Conservation (phyloP, 2,888 invertebrate genomes). For the Coelinius sp. region DNA sequence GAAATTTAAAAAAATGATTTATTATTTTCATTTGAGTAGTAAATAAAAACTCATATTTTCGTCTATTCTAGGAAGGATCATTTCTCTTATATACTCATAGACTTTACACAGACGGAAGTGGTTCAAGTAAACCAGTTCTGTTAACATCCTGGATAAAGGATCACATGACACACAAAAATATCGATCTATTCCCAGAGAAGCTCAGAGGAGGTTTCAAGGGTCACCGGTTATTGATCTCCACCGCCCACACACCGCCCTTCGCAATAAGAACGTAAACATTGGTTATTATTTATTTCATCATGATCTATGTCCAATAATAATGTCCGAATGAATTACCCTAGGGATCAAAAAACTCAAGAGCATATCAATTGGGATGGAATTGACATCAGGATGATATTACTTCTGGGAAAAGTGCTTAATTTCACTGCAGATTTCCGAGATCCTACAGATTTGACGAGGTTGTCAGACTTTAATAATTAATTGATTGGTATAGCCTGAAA, state of each 20-base stretch:
- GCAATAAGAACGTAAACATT: slow-evolving; percentile 76
- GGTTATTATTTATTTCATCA: not conserved
- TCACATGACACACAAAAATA: slow-evolving; percentile 74
- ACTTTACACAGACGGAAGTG: slow-evolving; percentile 81
- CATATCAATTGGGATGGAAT: slow-evolving; percentile 80
- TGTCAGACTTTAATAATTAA: not conserved
- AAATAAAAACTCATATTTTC: too few relatives aligned
- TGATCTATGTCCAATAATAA: not conserved
- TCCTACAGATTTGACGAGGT: slow-evolving; percentile 73
- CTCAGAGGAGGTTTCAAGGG: slow-evolving; percentile 80
- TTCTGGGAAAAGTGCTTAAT: slow-evolving; percentile 78
- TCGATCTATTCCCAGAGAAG: slow-evolving; percentile 81
- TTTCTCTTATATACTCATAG: slow-evolving; percentile 83
- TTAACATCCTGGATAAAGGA: slow-evolving; percentile 81
- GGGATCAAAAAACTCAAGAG: slow-evolving; percentile 68
- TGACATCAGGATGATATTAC: slow-evolving; percentile 78
- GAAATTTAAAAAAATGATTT: too few relatives aligned
- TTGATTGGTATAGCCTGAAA: too few relatives aligned
- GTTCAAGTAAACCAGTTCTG: slow-evolving; percentile 78
- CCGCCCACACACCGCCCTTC: slow-evolving; percentile 82
- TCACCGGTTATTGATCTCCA: slow-evolving; percentile 80
- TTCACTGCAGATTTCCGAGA: slow-evolving; percentile 81
- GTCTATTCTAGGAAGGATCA: slow-evolving; percentile 71
- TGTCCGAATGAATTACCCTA: slow-evolving; percentile 47
- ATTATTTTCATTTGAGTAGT: not conserved